These are phyloP conservation scores for Elysia chlorotica DNA, from an alignment of 1,140 invertebrate species.

Conservation along the genomic window DNA sequence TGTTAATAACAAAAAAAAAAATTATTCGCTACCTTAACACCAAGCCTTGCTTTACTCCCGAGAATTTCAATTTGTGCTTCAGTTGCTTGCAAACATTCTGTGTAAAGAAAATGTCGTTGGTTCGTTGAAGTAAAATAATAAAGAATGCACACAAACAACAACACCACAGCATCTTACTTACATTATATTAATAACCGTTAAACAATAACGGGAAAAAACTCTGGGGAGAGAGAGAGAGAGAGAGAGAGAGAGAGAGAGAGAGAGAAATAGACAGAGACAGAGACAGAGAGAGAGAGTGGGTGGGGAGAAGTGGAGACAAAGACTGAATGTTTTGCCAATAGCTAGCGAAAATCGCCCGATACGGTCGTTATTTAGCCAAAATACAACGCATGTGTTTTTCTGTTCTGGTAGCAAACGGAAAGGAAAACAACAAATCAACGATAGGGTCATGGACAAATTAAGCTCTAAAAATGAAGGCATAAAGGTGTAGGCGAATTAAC, in stretches of 20 bases:
- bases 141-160: not conserved
- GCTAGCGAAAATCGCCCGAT: no score
- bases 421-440: no score
- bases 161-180: not conserved
- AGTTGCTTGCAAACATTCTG: not conserved
- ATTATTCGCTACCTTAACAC: not conserved
- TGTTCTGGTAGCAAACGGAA: no score
- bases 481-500: no score
- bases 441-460: no score
- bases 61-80: slow-evolving; percentile 8
- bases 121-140: not conserved
- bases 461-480: no score
- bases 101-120: not conserved
- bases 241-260: not conserved
- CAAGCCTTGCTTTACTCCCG: slow-evolving; percentile 2
- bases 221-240: not conserved
- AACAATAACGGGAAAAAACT: not conserved
- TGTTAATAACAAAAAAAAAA: not conserved
- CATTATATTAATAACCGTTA: not conserved
- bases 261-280: not conserved
- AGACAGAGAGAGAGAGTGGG: no score
- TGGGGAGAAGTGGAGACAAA: no score
- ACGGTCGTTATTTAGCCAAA: no score
- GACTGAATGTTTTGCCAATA: no score
- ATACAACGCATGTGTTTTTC: no score